Percentiles rank a stretch among this genome's conserved stretches.
phyloP scores from a whole-genome alignment of 2,888 invertebrate species.

The Terebella lapidaria region DNA sequence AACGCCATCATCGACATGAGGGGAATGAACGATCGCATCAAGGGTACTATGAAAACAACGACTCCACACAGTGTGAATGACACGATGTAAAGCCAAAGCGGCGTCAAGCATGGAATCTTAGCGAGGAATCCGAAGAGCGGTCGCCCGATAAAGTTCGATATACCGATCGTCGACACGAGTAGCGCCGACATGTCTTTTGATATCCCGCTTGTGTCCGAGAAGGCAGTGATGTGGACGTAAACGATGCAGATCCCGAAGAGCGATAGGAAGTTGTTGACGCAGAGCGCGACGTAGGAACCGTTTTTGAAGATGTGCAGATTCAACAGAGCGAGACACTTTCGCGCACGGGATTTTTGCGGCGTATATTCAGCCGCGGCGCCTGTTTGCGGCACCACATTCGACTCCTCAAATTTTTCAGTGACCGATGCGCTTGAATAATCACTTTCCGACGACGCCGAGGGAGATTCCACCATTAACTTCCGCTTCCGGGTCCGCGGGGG shows the following conservation, averaged over 20 bases:
- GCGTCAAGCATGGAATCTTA: conserved; percentile 19
- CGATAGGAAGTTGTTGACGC: conserved; percentile 29
- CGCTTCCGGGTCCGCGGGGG: conserved; percentile 23
- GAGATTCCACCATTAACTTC: not conserved
- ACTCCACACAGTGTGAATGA: not conserved
- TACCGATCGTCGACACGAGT: conserved; percentile 29
- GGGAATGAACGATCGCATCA: conserved; percentile 11
- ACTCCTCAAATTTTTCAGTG: too few relatives aligned
- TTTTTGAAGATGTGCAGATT: conserved; percentile 15
- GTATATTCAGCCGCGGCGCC: not conserved
- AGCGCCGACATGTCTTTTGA: conserved; percentile 25
- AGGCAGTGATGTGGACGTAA: conserved; percentile 31
- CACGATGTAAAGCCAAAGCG: conserved; percentile 13
- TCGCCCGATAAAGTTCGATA: conserved; percentile 31
- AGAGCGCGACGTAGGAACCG: conserved; percentile 14
- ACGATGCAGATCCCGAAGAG: conserved; percentile 31
- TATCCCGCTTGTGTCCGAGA: conserved; percentile 23
- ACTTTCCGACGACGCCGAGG: not conserved
- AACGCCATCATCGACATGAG: conserved; percentile 22
- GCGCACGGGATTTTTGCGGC: not conserved
- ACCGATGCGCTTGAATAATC: too few relatives aligned
- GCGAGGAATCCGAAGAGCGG: conserved; percentile 27
- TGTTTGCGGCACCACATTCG: too few relatives aligned
- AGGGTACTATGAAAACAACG: not conserved
- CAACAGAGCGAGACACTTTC: not conserved